Base-by-base conservation (phyloP, 2,113 vertebrate species). In the Actinemys pallida region DNA sequence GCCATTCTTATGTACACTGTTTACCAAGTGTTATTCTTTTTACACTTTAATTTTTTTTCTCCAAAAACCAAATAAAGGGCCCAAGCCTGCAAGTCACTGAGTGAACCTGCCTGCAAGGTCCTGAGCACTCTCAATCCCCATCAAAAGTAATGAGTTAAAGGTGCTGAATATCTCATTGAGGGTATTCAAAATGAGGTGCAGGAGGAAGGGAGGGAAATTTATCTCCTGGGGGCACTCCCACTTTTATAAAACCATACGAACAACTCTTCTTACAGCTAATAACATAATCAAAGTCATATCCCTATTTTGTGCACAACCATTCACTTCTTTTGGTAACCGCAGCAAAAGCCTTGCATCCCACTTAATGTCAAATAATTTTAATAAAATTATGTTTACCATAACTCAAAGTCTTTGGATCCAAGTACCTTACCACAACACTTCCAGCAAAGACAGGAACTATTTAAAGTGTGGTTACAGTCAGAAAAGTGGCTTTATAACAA, bases 281-380 rank as follows among this genome's bases (percentile, higher is more conserved):
- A 91, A 90, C n/a, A 79, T 62, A 86, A 86, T 45, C 69, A 72
- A 85, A 59, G 90, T 39, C 19, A 72, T n/a, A n/a, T 89, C 87
- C 85, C 84, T 86, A 10, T 22, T 29, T 81, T 6, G 50, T 89
- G 52, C n/a, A 72, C 75, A 69, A 88, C 57, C 87, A 91, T 65
- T 88, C 84, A 49, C 81, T 50, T 13, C n/a, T 91, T 94, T 69
- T 88, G 83, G 79, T 96, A 89, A 89, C 9, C 78, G 81, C 54
- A 92, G 86, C 29, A 91, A 95, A 47, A 90, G 87, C 54, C 65
- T 92, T 1, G 0, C 65, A 29, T n/a, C 76, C 81, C 56, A 84
- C 31, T 80, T 88, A 79, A 81, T 91, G 92, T 22, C 52, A 86
- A 62, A 45, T 20, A 57, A 75, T 87, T 17, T 81, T 13, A 59